These are phyloP conservation scores for Embidobia sp. DNA, from an alignment of 2,888 invertebrate genomes.

Conservation along the genomic window DNA sequence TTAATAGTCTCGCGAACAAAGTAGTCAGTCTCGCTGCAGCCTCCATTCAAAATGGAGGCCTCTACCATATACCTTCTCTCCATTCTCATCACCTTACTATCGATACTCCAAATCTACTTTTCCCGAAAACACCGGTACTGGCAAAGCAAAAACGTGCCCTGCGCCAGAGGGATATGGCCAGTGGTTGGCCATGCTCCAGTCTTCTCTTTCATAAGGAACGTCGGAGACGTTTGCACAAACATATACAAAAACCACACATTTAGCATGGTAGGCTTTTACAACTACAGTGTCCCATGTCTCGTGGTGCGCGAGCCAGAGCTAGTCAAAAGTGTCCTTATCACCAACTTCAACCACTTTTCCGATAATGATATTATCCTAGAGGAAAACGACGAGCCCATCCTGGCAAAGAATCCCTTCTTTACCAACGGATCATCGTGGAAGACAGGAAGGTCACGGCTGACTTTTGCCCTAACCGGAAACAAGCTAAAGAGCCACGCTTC, in stretches of 20 bases:
- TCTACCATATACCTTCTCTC: too few relatives aligned
- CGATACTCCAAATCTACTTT: too few relatives aligned
- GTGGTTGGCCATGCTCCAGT: slow-evolving; percentile 67
- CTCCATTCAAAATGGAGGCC: too few relatives aligned
- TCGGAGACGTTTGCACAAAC: slow-evolving; percentile 36
- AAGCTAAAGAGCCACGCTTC: slow-evolving; percentile 70
- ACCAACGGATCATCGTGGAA: slow-evolving; percentile 69
- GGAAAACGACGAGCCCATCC: slow-evolving; percentile 65
- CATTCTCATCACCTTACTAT: too few relatives aligned
- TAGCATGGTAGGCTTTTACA: slow-evolving; percentile 72
- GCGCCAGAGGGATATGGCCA: slow-evolving; percentile 46
- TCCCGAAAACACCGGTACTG: slow-evolving; percentile 41
- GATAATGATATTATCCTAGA: slow-evolving; percentile 65
- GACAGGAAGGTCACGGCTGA: slow-evolving; percentile 20
- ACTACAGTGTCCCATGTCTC: slow-evolving; percentile 62
- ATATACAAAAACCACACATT: slow-evolving; percentile 58
- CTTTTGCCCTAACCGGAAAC: slow-evolving; percentile 64
- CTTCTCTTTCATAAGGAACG: slow-evolving; percentile 8
- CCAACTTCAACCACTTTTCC: slow-evolving; percentile 66
- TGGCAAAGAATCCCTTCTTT: slow-evolving; percentile 70
- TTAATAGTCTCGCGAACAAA: too few relatives aligned
- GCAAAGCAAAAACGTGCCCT: slow-evolving; percentile 52
- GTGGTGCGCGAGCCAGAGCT: slow-evolving; percentile 70
- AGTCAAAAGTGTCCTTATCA: slow-evolving; percentile 67
- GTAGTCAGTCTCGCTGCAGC: too few relatives aligned